Evolutionary conservation across 92 coral and sea anemone species (phyloP).

Genomic region (Galaxea fascicularis): DNA sequence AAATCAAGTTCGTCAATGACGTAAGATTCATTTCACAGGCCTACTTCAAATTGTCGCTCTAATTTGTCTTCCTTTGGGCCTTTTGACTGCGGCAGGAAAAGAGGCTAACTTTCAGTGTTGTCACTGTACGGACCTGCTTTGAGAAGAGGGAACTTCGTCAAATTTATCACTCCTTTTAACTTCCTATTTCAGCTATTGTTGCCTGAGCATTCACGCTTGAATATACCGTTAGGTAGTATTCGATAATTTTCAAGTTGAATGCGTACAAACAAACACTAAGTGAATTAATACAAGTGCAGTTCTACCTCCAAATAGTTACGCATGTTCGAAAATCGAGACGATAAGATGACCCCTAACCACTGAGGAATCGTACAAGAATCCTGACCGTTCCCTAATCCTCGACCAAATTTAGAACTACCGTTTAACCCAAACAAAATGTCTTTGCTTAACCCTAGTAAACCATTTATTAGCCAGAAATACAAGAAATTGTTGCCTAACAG

Average conservation of each 20-base stretch:
- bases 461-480: not conserved
- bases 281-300: too few species aligned
- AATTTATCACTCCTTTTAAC: too few species aligned
- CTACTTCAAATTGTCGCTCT: not conserved
- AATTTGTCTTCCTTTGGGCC: not conserved
- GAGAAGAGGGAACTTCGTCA: not conserved
- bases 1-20: not conserved
- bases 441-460: not conserved
- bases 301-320: too few species aligned
- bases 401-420: not conserved
- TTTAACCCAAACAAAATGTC: not conserved
- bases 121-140: not conserved
- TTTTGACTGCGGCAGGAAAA: not conserved
- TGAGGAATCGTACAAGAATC: not conserved
- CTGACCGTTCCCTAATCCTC: not conserved
- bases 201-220: too few species aligned
- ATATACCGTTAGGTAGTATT: too few species aligned
- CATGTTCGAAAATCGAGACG: too few species aligned
- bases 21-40: not conserved
- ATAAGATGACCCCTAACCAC: too few species aligned
- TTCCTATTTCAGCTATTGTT: too few species aligned
- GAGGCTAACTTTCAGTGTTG: not conserved
- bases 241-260: not conserved
- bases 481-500: not conserved
- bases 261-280: too few species aligned